A percentile compares a stretch with the other conserved stretches of the same genome.
Evolutionary conservation across 2,888 invertebrate genomes (phyloP).

Genomic region (Tetanocera ferruginea): DNA sequence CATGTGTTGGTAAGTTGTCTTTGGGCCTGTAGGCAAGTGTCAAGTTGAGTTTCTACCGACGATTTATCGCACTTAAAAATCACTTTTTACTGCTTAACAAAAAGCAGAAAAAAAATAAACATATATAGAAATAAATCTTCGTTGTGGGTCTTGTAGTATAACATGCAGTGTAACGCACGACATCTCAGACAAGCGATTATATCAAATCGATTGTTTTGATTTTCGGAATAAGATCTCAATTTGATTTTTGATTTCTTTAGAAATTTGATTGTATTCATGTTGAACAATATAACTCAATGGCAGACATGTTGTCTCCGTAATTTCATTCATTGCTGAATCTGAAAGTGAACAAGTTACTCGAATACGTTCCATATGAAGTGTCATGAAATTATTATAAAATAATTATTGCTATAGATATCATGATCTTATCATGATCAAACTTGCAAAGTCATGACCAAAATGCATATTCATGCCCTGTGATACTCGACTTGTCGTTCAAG

Average conservation of each 20-base stretch:
- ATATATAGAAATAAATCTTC: background rate
- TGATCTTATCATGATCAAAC: background rate
- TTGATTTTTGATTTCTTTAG: background rate
- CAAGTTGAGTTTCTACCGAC: background rate
- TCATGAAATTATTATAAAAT: background rate
- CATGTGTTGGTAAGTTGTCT: background rate
- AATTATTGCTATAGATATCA: background rate
- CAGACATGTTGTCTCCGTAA: slow-evolving; percentile 18
- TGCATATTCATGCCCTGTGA: background rate
- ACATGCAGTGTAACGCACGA: background rate
- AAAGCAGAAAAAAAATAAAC: no score
- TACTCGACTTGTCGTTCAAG: background rate
- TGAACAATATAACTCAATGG: slow-evolving; percentile 2
- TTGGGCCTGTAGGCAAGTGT: background rate
- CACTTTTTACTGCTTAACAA: no score
- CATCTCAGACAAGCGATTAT: background rate
- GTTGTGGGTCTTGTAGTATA: background rate
- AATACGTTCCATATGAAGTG: background rate
- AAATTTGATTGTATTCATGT: background rate
- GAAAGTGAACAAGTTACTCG: background rate
- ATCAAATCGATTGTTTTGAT: slow-evolving; percentile 1
- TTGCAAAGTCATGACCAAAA: slow-evolving; percentile 2
- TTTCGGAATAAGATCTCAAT: slow-evolving; percentile 6
- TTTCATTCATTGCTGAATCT: background rate
- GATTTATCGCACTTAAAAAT: background rate